Percentiles rank a stretch among this genome's conserved stretches.
phyloP scores from a whole-genome alignment of 1,140 invertebrate species.

The Nilaparvata lugens region DNA sequence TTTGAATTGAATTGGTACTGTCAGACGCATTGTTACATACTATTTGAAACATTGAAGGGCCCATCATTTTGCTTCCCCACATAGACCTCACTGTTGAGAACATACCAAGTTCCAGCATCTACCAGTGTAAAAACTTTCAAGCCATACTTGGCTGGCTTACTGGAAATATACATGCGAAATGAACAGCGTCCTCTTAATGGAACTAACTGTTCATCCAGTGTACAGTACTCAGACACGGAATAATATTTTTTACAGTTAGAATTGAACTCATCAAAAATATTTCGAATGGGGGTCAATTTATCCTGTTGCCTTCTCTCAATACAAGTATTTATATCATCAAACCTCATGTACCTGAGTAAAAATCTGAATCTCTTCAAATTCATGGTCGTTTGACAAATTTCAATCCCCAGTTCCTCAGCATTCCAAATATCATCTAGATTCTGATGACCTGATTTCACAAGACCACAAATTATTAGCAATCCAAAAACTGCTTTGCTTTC shows the following conservation, averaged over 20 bases:
- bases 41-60: constrained; percentile 28
- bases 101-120: constrained; percentile 28
- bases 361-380: constrained; percentile 25
- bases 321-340: constrained; percentile 29
- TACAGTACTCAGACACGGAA: constrained; percentile 15
- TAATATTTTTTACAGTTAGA: constrained; percentile 23
- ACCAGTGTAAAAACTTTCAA: constrained; percentile 32
- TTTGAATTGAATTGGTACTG: constrained; percentile 22
- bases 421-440: constrained; percentile 30
- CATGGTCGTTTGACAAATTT: constrained; percentile 26
- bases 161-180: constrained; percentile 34
- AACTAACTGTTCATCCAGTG: constrained; percentile 31
- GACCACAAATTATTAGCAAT: constrained; percentile 24
- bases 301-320: constrained; percentile 26
- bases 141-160: constrained; percentile 37
- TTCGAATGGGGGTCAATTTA: constrained; percentile 30
- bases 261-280: constrained; percentile 26
- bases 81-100: constrained; percentile 29
- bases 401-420: constrained; percentile 22
- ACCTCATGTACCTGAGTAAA: constrained; percentile 27
- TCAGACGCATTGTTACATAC: constrained; percentile 22
- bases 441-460: constrained; percentile 19
- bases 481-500: constrained; percentile 25
- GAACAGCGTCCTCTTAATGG: constrained; percentile 32
- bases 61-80: constrained; percentile 25